These are phyloP conservation scores for Callospermophilus lateralis DNA, from an alignment of 2,113 vertebrate species.

Conservation along the genomic window DNA sequence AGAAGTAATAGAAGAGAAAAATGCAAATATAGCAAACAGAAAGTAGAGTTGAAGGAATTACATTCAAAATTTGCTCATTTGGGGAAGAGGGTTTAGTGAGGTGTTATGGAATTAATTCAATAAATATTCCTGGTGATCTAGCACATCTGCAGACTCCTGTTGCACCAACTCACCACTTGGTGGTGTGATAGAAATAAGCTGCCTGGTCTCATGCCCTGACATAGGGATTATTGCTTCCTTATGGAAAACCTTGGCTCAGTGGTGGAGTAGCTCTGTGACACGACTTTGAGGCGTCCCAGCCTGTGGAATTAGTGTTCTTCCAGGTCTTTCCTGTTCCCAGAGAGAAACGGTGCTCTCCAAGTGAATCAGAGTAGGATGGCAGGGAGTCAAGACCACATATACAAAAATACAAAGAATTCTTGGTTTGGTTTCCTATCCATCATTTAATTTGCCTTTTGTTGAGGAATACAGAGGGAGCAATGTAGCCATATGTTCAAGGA, in stretches of 20 bases:
- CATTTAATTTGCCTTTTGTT: background rate
- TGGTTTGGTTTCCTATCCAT: background rate
- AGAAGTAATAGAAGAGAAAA: background rate
- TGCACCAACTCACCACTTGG: background rate
- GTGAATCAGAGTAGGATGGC: background rate
- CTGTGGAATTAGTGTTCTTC: accelerated
- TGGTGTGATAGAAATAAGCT: background rate
- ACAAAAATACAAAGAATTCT: background rate
- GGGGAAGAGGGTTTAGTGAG: accelerated
- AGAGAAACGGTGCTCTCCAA: background rate
- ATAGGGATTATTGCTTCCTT: background rate
- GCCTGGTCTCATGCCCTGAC: background rate
- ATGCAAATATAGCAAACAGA: background rate
- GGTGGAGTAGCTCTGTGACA: background rate
- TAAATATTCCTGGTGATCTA: background rate
- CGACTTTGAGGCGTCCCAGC: too few species aligned
- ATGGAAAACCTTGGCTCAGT: background rate
- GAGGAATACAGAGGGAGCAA: background rate
- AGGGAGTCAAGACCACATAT: background rate
- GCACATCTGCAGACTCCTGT: background rate
- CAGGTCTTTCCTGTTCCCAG: background rate
- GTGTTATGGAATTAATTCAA: background rate
- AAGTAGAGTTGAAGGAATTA: background rate
- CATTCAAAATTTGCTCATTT: background rate
- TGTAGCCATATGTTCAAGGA: background rate